Base-by-base conservation (phyloP, 2,888 invertebrate species). In the Scaptomyza tumidula region DNA sequence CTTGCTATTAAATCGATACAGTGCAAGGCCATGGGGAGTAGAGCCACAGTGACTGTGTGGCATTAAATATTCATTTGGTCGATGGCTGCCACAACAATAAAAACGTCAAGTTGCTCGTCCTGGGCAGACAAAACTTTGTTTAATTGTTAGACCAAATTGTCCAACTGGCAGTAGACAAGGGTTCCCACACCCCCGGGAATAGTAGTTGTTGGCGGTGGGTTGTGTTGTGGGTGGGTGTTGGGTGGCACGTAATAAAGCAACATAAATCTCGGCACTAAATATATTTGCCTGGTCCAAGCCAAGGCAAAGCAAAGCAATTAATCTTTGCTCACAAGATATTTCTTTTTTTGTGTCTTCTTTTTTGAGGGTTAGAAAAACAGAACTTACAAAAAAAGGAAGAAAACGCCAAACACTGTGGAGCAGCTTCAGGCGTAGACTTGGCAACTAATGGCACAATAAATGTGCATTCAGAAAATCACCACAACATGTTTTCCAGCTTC, bases 181-280 rank as follows among this genome's bases (percentile, higher is more conserved):
- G 52, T 14, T 45, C 39, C 19, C 19, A n/a, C 19, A 35, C 35
- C 24, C 24, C 10, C 7, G 37, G 58, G 46, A 13, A 31, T 16
- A 2, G 43, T 41, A 9, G 29, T 10, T 7, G 31, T 33, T 13
- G 41, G 11, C n/a, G 13, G 35, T 35, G 16, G 35, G 49, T n/a
- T 35, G 29, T 39, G 7, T 3, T 49, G 6, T 33, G 1, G 19
- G 19, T n/a, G 41, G 31, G 6, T 31, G 6, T 7, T 37, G 37
- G 50, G 56, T 31, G 49, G 37, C 61, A 61, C 69, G 71, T 83
- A 83, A 83, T 84, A 88, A 84, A 86, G 86, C 80, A 37, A 80
- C 83, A 84, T 84, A 84, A 84, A 84, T 84, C 88, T 84, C 88
- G 65, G 72, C 83, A 84, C 88, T 86, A 88, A 84, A 84, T 84